phyloP scores from a whole-genome alignment of 2,888 invertebrate genomes.

The Oxycera nigricornis region DNA sequence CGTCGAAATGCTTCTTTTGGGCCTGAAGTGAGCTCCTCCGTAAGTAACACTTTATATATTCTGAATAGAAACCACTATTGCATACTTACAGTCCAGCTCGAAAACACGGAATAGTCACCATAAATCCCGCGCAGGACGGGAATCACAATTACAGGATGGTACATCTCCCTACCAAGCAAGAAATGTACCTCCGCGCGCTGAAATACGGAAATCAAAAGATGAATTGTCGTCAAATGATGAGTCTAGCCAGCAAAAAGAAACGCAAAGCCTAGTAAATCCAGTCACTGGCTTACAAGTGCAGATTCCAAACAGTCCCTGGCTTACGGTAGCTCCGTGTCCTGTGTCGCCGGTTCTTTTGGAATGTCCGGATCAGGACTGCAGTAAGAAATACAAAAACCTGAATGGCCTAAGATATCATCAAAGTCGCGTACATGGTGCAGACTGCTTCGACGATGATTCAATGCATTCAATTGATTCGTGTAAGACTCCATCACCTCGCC shows the following conservation, averaged over 20 bases:
- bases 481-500: neutral
- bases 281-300: slow-evolving; percentile 63
- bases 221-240: slow-evolving; percentile 61
- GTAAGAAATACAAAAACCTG: slow-evolving; percentile 96
- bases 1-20: slow-evolving; percentile 77
- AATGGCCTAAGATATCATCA: slow-evolving; percentile 96
- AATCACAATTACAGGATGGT: slow-evolving; percentile 51
- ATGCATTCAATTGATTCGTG: slow-evolving; percentile 58
- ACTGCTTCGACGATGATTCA: slow-evolving; percentile 77
- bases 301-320: slow-evolving; percentile 65
- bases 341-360: slow-evolving; percentile 84
- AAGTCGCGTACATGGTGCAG: slow-evolving; percentile 89
- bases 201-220: slow-evolving; percentile 64
- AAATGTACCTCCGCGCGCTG: slow-evolving; percentile 68
- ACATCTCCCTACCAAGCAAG: slow-evolving; percentile 67
- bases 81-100: slow-evolving; percentile 63
- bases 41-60: slow-evolving; percentile 48
- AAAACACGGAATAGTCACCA: slow-evolving; percentile 51
- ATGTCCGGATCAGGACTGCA: slow-evolving; percentile 96
- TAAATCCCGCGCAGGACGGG: slow-evolving; percentile 50
- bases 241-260: slow-evolving; percentile 52
- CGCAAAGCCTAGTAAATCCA: slow-evolving; percentile 65
- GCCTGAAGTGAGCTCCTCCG: slow-evolving; percentile 60
- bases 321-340: slow-evolving; percentile 62
- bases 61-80: neutral